These are phyloP conservation scores for Ammospiza maritima DNA, from an alignment of 2,797 vertebrate species.

Conservation along the genomic window DNA sequence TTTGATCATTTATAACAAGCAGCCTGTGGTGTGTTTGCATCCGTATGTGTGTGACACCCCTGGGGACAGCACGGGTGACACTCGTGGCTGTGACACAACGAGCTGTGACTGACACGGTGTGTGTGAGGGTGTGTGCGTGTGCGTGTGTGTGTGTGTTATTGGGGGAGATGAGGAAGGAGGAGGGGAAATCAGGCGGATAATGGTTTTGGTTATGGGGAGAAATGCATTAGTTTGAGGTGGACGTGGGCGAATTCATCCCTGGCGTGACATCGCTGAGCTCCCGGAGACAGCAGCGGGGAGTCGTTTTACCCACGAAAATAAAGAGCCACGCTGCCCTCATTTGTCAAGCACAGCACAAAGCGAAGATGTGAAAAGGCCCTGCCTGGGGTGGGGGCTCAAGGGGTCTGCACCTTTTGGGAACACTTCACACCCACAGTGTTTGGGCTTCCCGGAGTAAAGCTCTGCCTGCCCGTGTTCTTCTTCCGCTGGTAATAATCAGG, in stretches of 20 bases:
- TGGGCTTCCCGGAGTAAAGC: constrained; percentile 36
- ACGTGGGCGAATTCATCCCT: constrained; percentile 27
- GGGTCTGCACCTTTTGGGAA: constrained; percentile 27
- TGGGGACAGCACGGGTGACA: not conserved
- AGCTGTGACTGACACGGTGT: not conserved
- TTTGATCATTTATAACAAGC: too few relatives aligned
- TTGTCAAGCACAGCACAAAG: constrained; percentile 65
- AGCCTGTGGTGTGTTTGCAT: not conserved
- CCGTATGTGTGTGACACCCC: not conserved
- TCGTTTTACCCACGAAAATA: constrained; percentile 38
- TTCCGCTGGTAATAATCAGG: constrained; percentile 57
- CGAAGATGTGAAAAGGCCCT: not conserved
- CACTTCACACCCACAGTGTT: not conserved
- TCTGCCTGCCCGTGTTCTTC: not conserved
- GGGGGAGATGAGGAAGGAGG: not conserved
- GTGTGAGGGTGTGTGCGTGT: not conserved
- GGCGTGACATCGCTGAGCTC: not conserved
- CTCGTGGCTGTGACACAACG: not conserved
- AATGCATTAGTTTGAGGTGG: constrained; percentile 48
- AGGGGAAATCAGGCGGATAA: constrained; percentile 51
- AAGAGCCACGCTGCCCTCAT: constrained; percentile 34
- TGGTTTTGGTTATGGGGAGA: constrained; percentile 37
- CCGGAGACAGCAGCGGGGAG: not conserved
- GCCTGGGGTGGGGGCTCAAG: not conserved
- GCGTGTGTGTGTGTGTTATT: not conserved